phyloP scores from a whole-genome alignment of 2,888 invertebrate species.

The Hofmannophila pseudospretella region DNA sequence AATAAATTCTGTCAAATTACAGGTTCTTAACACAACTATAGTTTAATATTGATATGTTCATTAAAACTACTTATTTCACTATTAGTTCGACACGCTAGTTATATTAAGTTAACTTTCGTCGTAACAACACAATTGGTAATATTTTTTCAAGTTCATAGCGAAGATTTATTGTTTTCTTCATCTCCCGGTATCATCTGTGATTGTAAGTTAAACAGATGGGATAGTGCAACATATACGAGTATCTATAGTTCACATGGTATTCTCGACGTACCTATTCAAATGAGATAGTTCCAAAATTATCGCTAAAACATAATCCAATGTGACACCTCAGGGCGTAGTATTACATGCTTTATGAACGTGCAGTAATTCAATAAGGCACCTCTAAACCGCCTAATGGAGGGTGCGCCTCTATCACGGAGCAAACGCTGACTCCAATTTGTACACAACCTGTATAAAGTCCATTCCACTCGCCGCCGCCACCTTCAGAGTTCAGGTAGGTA shows the following conservation, averaged over 20 bases:
- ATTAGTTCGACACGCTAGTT: conserved; percentile 1
- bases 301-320: conserved; percentile 2
- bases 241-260: too few relatives aligned
- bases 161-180: conserved; percentile 18
- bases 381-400: conserved; percentile 43
- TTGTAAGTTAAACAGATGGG: conserved; percentile 20
- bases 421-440: conserved; percentile 21
- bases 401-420: conserved; percentile 27
- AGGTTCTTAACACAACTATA: too few relatives aligned
- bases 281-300: neutral
- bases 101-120: conserved; percentile 1
- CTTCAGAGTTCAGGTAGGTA: neutral
- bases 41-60: neutral
- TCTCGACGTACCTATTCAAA: neutral
- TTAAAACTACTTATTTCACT: conserved; percentile 6
- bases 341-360: conserved; percentile 35
- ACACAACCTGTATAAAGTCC: conserved; percentile 8
- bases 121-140: conserved; percentile 1
- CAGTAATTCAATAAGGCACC: conserved; percentile 44
- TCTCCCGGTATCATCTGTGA: too few relatives aligned
- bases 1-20: too few relatives aligned
- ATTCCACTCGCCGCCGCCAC: conserved; percentile 2
- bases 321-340: conserved; percentile 8
- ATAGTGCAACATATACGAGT: too few relatives aligned
- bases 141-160: conserved; percentile 13